Conservation (phyloP, 2,113 vertebrate species). For the Actenoides lindsayi region DNA sequence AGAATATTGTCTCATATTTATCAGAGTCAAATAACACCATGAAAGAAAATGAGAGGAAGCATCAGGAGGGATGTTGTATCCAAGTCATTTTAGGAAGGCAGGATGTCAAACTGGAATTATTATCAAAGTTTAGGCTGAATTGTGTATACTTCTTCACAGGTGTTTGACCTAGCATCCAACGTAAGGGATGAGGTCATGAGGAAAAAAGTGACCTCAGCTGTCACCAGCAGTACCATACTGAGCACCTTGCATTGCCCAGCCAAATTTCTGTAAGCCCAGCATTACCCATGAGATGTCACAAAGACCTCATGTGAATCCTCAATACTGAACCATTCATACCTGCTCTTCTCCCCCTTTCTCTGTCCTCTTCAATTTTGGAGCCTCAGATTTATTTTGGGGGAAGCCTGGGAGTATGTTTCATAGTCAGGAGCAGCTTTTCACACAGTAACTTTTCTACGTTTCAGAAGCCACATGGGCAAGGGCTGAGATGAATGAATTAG, state of each 20-base stretch:
- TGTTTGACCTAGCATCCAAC: not conserved
- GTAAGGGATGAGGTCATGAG: not conserved
- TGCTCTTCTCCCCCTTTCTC: not conserved
- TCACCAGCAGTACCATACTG: not conserved
- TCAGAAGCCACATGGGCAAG: not conserved
- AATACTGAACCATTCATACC: not conserved
- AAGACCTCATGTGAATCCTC: not conserved
- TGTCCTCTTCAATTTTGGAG: not conserved
- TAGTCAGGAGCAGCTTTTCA: not conserved
- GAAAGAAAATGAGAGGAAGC: not conserved
- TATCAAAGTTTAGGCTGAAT: not conserved
- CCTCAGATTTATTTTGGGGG: not conserved
- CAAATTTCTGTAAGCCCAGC: not conserved
- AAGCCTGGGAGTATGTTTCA: not conserved
- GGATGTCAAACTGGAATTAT: not conserved
- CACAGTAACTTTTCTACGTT: not conserved
- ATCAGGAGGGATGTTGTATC: not conserved
- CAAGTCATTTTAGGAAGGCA: not conserved
- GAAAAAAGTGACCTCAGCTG: not conserved
- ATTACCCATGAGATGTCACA: accelerated
- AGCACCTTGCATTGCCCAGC: not conserved
- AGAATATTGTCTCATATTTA: not conserved
- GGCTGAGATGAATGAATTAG: not conserved
- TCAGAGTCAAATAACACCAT: not conserved
- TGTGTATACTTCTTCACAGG: not conserved